Percentiles rank a stretch among this genome's conserved stretches.
Conservation (phyloP, 2,113 vertebrate genomes). For the Chloroceryle aenea region DNA sequence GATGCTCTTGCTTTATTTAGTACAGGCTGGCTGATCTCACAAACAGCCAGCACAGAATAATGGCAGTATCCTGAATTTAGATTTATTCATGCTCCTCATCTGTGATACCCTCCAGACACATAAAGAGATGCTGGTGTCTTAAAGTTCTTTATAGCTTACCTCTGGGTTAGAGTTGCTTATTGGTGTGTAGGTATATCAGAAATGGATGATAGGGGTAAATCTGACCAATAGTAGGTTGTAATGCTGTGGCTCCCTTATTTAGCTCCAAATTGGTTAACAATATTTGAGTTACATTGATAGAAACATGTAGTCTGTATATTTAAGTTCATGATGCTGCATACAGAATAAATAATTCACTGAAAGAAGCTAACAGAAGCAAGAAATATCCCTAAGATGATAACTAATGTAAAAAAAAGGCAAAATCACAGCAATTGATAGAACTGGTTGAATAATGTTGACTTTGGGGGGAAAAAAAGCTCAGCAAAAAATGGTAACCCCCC, state of each 20-base stretch:
- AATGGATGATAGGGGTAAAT: background rate
- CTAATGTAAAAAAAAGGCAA: background rate
- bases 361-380: background rate
- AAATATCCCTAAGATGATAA: background rate
- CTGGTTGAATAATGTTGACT: background rate
- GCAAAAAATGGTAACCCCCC: rapidly evolving
- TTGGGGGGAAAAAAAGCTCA: background rate
- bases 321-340: background rate
- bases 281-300: background rate
- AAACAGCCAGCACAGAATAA: background rate
- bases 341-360: background rate
- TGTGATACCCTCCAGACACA: background rate
- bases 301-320: background rate
- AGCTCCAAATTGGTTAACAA: rapidly evolving
- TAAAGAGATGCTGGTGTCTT: background rate
- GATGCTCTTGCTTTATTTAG: background rate
- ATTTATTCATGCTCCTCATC: background rate
- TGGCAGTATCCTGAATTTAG: background rate
- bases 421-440: background rate
- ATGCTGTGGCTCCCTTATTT: background rate
- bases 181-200: background rate
- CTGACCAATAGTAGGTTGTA: background rate
- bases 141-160: background rate
- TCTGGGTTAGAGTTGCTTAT: background rate
- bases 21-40: background rate